Evolutionary conservation across 2,113 vertebrate species (phyloP), one percentile per base, ranked within the genome.

Genomic region (Caranx melampygus): DNA sequence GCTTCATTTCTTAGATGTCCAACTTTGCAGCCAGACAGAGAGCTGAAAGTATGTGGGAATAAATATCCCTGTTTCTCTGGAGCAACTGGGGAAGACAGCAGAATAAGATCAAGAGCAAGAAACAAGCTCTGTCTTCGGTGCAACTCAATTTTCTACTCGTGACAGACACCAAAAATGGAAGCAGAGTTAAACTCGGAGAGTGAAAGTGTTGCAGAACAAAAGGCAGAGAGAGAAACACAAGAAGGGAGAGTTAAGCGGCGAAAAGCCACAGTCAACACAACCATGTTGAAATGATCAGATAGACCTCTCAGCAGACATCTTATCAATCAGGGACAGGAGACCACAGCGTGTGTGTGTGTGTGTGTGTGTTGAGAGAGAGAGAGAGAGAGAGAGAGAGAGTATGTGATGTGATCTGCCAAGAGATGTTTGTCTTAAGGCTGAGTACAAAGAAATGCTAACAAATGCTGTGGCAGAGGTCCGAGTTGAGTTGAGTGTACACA

Each of bases 341-440:
- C 84, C 65, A 9, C 66, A 67, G 74, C 0, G 51, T 14, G 45
- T 20, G 40, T 67, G 60, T 42, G 71, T 78, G 65, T 64, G 75
- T 72, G 60, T 49, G 49, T 57, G 79, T 64, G 69, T 73, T 42
- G 45, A 34, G 55, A 71, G 44, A 21, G 67, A 67, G 59, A 77
- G 64, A 47, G 45, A 34, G 55, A 71, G 45, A 47, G 45, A 34
- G 55, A 71, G 45, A 21, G 67, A 67, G 59, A 77, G 64, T 68
- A 68, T 90, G 81, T 51, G 75, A 82, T 79, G 75, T 14, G 82
- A 90, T 88, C 81, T 88, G 78, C 85, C 83, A 77, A 44, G 70
- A 91, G 82, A 82, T 90, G 90, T 91, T 92, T 91, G 89, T 89
- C 88, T 90, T 89, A 61, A 85, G 81, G 69, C 88, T 82, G 77